Conservation (phyloP, 37 sponge, comb jelly and placozoan genomes). For the Geodia barretti region DNA sequence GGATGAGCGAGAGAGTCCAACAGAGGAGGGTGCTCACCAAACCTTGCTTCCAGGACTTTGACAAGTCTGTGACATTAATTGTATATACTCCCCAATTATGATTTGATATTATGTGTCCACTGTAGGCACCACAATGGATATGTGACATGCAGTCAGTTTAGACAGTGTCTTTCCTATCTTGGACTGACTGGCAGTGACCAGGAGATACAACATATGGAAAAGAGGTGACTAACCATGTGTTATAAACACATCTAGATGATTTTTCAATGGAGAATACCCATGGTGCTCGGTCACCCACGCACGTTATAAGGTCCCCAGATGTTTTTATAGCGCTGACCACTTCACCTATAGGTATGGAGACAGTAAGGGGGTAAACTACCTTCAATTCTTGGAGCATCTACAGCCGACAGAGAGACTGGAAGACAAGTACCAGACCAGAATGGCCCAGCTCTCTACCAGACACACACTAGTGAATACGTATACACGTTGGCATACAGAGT, state of each 20-base stretch:
- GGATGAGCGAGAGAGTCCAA: conserved; percentile 65
- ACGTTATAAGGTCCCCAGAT: not conserved
- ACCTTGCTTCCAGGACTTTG: conserved; percentile 95
- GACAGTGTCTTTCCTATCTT: conserved; percentile 74
- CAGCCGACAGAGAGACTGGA: conserved; percentile 55
- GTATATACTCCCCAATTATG: not conserved
- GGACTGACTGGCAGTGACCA: conserved; percentile 36
- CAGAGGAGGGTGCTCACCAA: conserved; percentile 82
- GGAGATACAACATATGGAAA: conserved; percentile 36
- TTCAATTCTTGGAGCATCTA: conserved; percentile 66
- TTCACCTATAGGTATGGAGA: conserved; percentile 48
- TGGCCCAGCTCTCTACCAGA: conserved; percentile 10
- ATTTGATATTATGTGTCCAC: not conserved
- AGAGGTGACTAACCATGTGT: no score
- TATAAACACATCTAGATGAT: not conserved
- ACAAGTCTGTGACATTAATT: conserved; percentile 35
- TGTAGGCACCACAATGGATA: conserved; percentile 24
- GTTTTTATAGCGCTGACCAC: no score
- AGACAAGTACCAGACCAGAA: conserved; percentile 43
- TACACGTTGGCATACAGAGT: no score
- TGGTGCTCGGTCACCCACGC: not conserved
- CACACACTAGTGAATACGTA: not conserved
- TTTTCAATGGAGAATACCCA: not conserved
- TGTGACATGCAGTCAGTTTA: conserved; percentile 50
- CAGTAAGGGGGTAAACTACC: conserved; percentile 80